phyloP scores from a whole-genome alignment of 2,888 invertebrate species.

The Congeria kusceri region DNA sequence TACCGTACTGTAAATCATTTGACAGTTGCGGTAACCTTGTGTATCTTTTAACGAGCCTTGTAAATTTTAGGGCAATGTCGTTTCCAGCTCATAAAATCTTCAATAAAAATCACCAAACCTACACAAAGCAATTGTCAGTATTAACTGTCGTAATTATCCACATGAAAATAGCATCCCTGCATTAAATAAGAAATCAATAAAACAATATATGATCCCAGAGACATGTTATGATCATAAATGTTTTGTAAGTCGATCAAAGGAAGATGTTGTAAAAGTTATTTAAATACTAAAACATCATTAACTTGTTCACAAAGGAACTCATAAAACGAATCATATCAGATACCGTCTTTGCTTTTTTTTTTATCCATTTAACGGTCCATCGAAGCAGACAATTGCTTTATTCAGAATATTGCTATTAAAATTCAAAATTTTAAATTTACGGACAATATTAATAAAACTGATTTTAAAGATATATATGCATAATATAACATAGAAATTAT shows the following conservation, averaged over 20 bases:
- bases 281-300: conserved; percentile 62
- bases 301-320: conserved; percentile 46
- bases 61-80: too few relatives aligned
- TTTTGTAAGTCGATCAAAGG: conserved; percentile 50
- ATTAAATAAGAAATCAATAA: conserved; percentile 34
- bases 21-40: too few relatives aligned
- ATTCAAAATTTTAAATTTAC: too few relatives aligned
- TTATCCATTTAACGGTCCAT: conserved; percentile 52
- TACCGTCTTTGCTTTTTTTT: conserved; percentile 31
- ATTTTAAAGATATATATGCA: too few relatives aligned
- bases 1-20: too few relatives aligned
- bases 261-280: conserved; percentile 48
- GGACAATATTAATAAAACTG: too few relatives aligned
- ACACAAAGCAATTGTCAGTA: conserved; percentile 19
- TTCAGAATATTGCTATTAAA: too few relatives aligned
- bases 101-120: background rate
- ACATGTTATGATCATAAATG: conserved; percentile 50
- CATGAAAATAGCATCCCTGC: conserved; percentile 4
- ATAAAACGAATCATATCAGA: too few relatives aligned
- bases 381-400: conserved; percentile 41
- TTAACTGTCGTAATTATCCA: conserved; percentile 26
- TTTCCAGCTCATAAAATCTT: too few relatives aligned
- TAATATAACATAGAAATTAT: too few relatives aligned
- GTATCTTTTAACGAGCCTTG: too few relatives aligned
- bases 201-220: conserved; percentile 29